Evolutionary conservation across 2,888 invertebrate genomes (phyloP).

Genomic region (Dendrolimus pini): DNA sequence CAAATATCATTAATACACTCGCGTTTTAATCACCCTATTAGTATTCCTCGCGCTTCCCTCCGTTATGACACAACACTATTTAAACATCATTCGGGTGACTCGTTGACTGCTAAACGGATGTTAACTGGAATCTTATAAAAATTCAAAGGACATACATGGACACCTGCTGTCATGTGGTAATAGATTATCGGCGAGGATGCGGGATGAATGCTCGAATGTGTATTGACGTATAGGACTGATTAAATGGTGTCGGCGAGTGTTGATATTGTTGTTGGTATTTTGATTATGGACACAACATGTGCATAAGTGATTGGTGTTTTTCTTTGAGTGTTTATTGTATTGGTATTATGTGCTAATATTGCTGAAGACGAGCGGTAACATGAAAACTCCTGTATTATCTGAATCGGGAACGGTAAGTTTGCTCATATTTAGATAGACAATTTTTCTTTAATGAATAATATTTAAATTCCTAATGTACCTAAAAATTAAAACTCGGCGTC

Average conservation of each 20-base stretch:
- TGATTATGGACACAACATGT: not conserved
- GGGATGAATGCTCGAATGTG: not conserved
- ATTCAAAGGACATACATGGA: constrained; percentile 35
- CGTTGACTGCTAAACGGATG: constrained; percentile 11
- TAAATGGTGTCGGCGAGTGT: not conserved
- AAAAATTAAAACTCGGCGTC: no score
- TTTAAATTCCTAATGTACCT: no score
- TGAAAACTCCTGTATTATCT: not conserved
- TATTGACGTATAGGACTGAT: not conserved
- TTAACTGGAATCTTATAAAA: constrained; percentile 21
- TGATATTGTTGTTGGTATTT: not conserved
- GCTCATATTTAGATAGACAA: no score
- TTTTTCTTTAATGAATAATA: no score
- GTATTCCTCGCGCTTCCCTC: not conserved
- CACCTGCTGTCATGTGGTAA: constrained; percentile 41
- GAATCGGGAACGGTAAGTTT: not conserved
- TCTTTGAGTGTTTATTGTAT: not conserved
- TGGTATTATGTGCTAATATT: not conserved
- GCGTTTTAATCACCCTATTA: constrained; percentile 2
- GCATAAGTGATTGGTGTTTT: constrained; percentile 1
- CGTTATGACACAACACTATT: not conserved
- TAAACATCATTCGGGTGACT: not conserved
- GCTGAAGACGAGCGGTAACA: not conserved
- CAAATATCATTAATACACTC: constrained; percentile 22
- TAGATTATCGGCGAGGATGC: not conserved